Base-by-base conservation (phyloP, 2,888 invertebrate species). In the Elmis aenea region DNA sequence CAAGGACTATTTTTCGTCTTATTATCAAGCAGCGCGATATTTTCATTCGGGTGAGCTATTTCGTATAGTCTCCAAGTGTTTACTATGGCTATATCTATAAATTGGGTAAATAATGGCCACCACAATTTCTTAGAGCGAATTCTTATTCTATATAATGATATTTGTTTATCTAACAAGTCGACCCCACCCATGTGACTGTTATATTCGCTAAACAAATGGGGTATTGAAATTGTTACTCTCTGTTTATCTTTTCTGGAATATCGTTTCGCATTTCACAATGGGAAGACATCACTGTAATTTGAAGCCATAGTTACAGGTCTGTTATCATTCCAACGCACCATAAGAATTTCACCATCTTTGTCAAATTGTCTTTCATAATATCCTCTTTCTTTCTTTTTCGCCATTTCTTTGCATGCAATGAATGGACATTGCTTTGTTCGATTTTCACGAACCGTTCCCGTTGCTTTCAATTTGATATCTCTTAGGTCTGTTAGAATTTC, bases 41-140 rank as follows among this genome's bases (percentile, higher is more conserved):
- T 20, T 40, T 30, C 27, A 13, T 36, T 6, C 10, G 32, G 28
- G 23, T 38, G 22, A 12, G 21, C 21, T 22, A 33, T 31, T 31
- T 36, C 14, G 16, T 40, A 40, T 21, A 30, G 16, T 37, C 31
- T 32, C 25, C 31, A 37, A 25, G 26, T 31, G 18, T 40, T 40
- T 24, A 40, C 32, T 33, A 41, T 13, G 21, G 23, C 13, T 33
- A 41, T 37, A 28, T 37, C 28, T 24, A 41, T 14, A 23, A 41
- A 27, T 37, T 37, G 36, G 5, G 33, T 41, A 27, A 41, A 36
- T 33, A 41, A 24, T 22, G 36, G 37, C 36, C 41, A 41, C 32
- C 37, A 41, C 33, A 23, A 27, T 27, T 41, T 41, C 27, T 40
- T 33, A 14, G 28, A 32, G 3, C 31, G 16, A 24, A 37, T 31